These are phyloP conservation scores for Epizoanthus ramosus DNA, from an alignment of 92 coral and sea anemone genomes.

Conservation along the genomic window DNA sequence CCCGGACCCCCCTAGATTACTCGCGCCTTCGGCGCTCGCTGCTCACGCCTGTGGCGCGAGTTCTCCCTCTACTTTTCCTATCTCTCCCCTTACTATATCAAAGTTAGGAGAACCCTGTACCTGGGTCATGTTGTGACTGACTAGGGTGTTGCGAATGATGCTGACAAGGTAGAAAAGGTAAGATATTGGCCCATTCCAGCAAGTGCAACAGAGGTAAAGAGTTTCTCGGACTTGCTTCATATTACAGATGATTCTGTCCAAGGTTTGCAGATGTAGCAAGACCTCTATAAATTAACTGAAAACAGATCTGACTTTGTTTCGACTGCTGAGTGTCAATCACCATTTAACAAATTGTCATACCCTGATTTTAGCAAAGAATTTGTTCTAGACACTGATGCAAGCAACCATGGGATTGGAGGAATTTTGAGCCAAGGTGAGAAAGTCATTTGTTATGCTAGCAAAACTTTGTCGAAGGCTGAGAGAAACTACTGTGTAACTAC, in stretches of 20 bases:
- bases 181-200: slow-evolving; percentile 38
- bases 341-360: slow-evolving; percentile 54
- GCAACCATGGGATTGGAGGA: slow-evolving; percentile 58
- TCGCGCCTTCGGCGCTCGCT: no score
- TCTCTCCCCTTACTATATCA: no score
- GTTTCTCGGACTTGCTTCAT: slow-evolving; percentile 57
- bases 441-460: slow-evolving; percentile 39
- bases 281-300: slow-evolving; percentile 62
- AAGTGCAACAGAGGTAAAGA: slow-evolving; percentile 39
- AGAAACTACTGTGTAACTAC: slow-evolving; percentile 39
- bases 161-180: slow-evolving; percentile 39
- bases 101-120: no score
- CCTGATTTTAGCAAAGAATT: slow-evolving; percentile 39
- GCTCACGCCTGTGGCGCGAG: no score
- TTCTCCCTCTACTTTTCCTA: no score
- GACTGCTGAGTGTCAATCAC: slow-evolving; percentile 43
- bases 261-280: slow-evolving; percentile 48
- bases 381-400: slow-evolving; percentile 48
- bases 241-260: slow-evolving; percentile 51
- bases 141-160: slow-evolving; percentile 45
- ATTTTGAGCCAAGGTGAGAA: slow-evolving; percentile 35
- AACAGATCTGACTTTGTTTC: slow-evolving; percentile 40
- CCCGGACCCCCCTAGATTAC: no score
- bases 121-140: slow-evolving; percentile 60
- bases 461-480: slow-evolving; percentile 27